Evolutionary conservation across 2,888 invertebrate genomes (phyloP), one percentile per base, ranked within the genome.

Genomic region (Pherbina coryleti): DNA sequence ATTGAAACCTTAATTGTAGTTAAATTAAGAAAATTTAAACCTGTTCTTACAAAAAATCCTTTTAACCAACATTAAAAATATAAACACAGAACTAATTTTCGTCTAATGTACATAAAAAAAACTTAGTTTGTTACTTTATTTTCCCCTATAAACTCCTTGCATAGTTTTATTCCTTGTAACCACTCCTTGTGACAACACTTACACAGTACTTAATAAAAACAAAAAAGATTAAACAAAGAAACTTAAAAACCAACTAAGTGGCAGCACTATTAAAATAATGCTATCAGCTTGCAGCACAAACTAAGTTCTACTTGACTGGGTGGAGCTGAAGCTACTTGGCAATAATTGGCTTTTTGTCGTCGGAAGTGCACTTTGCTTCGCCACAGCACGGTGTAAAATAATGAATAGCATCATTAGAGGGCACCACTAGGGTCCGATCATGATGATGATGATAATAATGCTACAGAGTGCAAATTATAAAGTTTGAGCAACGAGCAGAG

Each of bases 191-290:
- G 34, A 64, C 49, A 11, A 17, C 28, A 25, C 51, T 69, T 17
- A 7, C 17, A 37, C 14, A 51, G 8, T 49, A 51, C 19, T 51
- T 44, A 44, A 14, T 17, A 34, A 69, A 69, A 28, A 22, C 17
- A 44, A 37, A 44, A 28, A 31, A 51, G 7, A 44, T 7, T 44
- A 44, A 1, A 31, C 19, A 67, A 49, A 44, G 14, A 19, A 51
- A 51, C 44, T 22, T 31, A 8, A 31, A 44, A 72, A 11, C 0
- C 11, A 57, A 72, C 34, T 60, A 72, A 72, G 72, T 72, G 72
- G 72, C 72, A 72, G 37, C 60, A 60, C 72, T 57, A 60, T 72
- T 72, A 72, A 72, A 72, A 72, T 72, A 60, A 37, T 60, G 57
- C 31, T 37, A n/a, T 60, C 22, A 60, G 60, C 37, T 22, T 37